phyloP scores from a whole-genome alignment of 2,888 invertebrate genomes.

The Acanthococcus lagerstroemiae region DNA sequence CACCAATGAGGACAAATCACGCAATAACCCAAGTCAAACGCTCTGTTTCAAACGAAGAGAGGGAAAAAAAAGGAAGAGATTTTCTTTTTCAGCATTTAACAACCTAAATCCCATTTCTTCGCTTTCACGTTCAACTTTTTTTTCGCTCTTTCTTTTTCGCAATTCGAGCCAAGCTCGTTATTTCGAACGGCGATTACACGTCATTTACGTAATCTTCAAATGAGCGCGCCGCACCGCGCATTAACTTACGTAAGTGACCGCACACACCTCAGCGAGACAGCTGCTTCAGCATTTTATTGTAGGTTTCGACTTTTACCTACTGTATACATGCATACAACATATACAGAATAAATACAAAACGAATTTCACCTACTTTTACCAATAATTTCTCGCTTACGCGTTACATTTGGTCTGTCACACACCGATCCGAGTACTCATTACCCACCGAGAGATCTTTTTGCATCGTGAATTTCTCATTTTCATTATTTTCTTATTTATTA shows the following conservation, averaged over 20 bases:
- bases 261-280: neutral
- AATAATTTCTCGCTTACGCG: slow-evolving; percentile 3
- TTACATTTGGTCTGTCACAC: no score
- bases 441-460: no score
- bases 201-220: slow-evolving; percentile 11
- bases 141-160: neutral
- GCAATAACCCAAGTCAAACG: no score
- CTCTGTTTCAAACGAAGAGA: no score
- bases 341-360: no score
- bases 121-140: neutral
- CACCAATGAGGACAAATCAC: no score
- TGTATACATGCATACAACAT: neutral
- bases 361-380: slow-evolving; percentile 11
- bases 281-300: slow-evolving; percentile 1
- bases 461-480: no score
- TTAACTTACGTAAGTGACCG: neutral
- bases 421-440: no score
- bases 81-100: no score
- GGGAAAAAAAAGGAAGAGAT: no score
- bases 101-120: no score
- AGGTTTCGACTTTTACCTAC: slow-evolving; percentile 4
- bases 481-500: no score
- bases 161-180: neutral
- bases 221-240: neutral
- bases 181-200: slow-evolving; percentile 1